Evolutionary conservation across 2,888 invertebrate genomes (phyloP), one percentile per base, ranked within the genome.

Genomic region (Brachynemurus nebulosus): DNA sequence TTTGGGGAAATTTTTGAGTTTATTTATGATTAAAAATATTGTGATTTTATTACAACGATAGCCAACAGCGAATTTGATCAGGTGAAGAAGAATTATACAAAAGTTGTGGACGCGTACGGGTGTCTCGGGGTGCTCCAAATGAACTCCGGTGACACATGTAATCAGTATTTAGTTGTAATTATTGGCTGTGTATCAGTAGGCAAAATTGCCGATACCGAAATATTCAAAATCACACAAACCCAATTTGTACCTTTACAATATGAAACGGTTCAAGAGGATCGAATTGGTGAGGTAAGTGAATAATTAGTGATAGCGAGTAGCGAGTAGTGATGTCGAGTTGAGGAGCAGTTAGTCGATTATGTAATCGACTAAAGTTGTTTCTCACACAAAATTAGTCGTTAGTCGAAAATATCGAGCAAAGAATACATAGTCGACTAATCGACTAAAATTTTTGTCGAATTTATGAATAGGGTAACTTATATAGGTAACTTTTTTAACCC

Each of bases 171-270:
- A 45, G 90, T 96, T 7, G 75, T 96, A 58, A 86, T 98, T 42
- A 95, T 90, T 11, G 93, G 95, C 25, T 97, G 95, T 64, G 81
- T 93, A 54, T 97, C 96, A 7, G 85, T 96, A 50, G 97, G 97
- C 8, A 96, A 96, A 69, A 81, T 98, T 36, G 83, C 83, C 37
- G 92, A 93, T 56, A 81, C 86, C 0, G 97, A 98, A 70, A 83
- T 98, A 47, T 96, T 95, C 63, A 79, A 91, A 53, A 85, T 97
- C 45, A 93, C 91, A 0, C 89, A 90, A 63, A 91, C 92, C 0
- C 81, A 84, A 54, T 91, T 95, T 63, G 71, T 93, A 8, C 90
- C 95, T 1, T 66, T 96, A 48, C 82, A 86, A 62, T 80, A 84
- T 58, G 78, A 78, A 37, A 68, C 71, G 52, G 62, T 64, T 20